Base-by-base conservation (phyloP, 2,113 vertebrate genomes). In the Prochilodus magdalenae region DNA sequence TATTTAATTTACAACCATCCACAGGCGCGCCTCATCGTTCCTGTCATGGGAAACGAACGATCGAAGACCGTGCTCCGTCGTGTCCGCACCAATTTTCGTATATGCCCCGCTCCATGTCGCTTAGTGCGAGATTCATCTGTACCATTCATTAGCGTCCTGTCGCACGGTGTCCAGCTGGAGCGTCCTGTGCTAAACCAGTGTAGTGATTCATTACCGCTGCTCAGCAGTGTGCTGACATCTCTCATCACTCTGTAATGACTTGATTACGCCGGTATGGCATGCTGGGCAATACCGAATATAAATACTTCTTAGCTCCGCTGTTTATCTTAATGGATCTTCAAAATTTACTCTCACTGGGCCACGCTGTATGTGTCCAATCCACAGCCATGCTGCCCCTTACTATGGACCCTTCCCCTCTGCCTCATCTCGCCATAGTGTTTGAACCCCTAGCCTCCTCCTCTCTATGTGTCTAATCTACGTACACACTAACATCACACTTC, bases 1-100 rank as follows among this genome's bases (percentile, higher is more conserved):
- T 27, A 65, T 87, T 90, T 90, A 66, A 89, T 87, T 85, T 62
- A 36, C 86, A 67, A n/a, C 80, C 81, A 65, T 88, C 84, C 77
- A 59, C 84, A 80, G 85, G 79, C 85, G 83, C 24, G 22, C 29
- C 79, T 90, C 92, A 91, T 91, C 89, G 84, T 85, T 93, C 87
- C 81, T 91, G 90, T 91, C 89, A 82, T 57, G 74, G 26, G 80
- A 90, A 90, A 88, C 66, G 79, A 91, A 87, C 90, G 93, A 91
- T 94, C 92, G 89, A 74, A 85, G 88, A 93, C 90, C 90, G 92
- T 91, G 92, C 70, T 79, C 62, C 72, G 89, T 90, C 90, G 87
- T 26, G 27, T 89, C 86, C 87, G 77, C 79, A 78, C 74, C 36
- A 62, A 90, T 86, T 91, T 92, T 59, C 77, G 57, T 88, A 70